A percentile compares a stretch with the other conserved stretches of the same genome.
phyloP scores from a whole-genome alignment of 2,888 invertebrate genomes.

The Cryptocephalus moraei region DNA sequence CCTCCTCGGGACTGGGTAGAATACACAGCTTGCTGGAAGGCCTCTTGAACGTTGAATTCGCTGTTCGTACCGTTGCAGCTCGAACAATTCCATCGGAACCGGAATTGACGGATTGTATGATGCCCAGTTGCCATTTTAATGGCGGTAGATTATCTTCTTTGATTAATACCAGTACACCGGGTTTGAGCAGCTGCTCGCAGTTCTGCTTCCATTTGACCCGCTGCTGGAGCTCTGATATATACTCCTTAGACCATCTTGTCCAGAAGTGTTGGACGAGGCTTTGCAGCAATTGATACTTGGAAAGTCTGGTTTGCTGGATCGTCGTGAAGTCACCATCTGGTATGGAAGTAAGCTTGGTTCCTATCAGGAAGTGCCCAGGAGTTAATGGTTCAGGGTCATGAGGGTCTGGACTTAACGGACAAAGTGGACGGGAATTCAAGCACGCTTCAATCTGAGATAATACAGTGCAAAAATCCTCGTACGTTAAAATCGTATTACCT shows the following conservation, averaged over 20 bases:
- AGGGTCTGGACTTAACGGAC: neutral
- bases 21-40: neutral
- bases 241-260: neutral
- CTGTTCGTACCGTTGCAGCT: neutral
- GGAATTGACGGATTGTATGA: neutral
- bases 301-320: neutral
- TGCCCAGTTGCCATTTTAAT: no score
- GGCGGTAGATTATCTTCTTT: no score
- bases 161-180: no score
- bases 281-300: neutral
- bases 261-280: neutral
- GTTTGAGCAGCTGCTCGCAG: no score
- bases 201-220: neutral
- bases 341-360: neutral
- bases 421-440: no score
- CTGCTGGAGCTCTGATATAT: neutral
- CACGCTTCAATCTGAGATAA: neutral
- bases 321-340: neutral
- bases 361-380: slow-evolving; percentile 1
- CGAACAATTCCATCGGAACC: neutral
- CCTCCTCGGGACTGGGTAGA: neutral
- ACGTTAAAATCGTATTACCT: neutral
- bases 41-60: neutral
- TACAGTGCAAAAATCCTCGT: neutral
- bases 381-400: neutral